Base-by-base conservation (phyloP, 2,797 vertebrate species). In the Enteromius trimaculatus region DNA sequence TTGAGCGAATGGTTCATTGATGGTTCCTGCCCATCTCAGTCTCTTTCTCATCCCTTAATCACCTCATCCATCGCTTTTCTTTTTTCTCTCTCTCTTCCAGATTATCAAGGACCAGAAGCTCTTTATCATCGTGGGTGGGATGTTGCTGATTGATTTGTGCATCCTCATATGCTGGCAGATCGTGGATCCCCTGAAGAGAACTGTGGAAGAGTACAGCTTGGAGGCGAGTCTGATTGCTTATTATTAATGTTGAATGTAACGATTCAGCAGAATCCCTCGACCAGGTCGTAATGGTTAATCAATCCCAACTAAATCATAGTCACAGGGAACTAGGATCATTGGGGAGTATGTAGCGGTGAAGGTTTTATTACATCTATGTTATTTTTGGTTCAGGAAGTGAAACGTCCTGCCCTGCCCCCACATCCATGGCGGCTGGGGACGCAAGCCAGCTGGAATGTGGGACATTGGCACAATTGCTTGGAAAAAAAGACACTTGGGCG, bases 81-180 rank as follows among this genome's bases (percentile, higher is more conserved):
- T 55, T 64, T 49, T 72, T 53, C 64, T 47, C 44, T 69, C 90
- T 81, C 88, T 91, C 88, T 91, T 88, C 80, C 91, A 99, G 98
- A 99, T 99, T 93, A 99, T 99, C 93, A 99, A 99, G 94, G 98
- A 99, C 95, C 98, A 99, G 94, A 99, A 99, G 92, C 93, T 99
- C 92, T 92, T 99, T 88, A 97, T 98, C 90, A 99, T 99, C 51
- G 98, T 99, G 65, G 98, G 98, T 65, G 98, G 97, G 92, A 99
- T 99, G 98, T 94, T 99, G 91, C 94, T 99, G 80, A 99, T 99
- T 87, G 98, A 99, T 95, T 94, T 99, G 87, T 99, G 98, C 94
- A 99, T 99, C 93, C 94, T 99, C 89, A 99, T 99, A 93, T 99
- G 97, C 95, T 99, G 98, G 98, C 98, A 99, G 95, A 96, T 99